Evolutionary conservation across 2,888 invertebrate species (phyloP).

Genomic region (Melinaea menophilus): DNA sequence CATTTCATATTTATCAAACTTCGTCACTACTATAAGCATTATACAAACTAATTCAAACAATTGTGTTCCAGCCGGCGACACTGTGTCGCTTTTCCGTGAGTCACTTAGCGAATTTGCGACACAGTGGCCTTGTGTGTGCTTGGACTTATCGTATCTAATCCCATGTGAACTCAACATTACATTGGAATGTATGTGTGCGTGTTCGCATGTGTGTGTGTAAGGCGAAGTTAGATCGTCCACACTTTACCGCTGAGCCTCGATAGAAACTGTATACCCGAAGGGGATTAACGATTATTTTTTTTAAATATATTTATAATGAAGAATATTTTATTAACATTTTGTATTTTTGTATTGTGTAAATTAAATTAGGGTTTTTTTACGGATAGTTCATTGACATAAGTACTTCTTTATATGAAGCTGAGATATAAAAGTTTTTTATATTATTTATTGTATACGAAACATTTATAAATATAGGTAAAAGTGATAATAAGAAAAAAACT

Average conservation of each 20-base stretch:
- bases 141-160: slow-evolving; percentile 60
- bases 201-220: slow-evolving; percentile 56
- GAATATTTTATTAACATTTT: not conserved
- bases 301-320: not conserved
- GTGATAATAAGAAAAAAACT: no score
- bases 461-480: no score
- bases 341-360: not conserved
- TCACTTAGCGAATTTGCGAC: slow-evolving; percentile 25
- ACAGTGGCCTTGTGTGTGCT: slow-evolving; percentile 28
- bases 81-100: slow-evolving; percentile 13
- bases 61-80: slow-evolving; percentile 13
- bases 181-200: slow-evolving; percentile 40
- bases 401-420: no score
- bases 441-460: no score
- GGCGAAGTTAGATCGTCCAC: slow-evolving; percentile 78
- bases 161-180: slow-evolving; percentile 57
- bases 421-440: no score
- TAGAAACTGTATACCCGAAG: slow-evolving; percentile 60
- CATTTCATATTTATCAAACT: no score
- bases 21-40: not conserved
- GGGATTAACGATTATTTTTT: slow-evolving; percentile 27
- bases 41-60: slow-evolving; percentile 11
- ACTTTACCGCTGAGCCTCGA: slow-evolving; percentile 76
- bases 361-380: no score
- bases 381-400: no score